phyloP scores from a whole-genome alignment of 1,140 invertebrate species.

The Cotesia vestalis region DNA sequence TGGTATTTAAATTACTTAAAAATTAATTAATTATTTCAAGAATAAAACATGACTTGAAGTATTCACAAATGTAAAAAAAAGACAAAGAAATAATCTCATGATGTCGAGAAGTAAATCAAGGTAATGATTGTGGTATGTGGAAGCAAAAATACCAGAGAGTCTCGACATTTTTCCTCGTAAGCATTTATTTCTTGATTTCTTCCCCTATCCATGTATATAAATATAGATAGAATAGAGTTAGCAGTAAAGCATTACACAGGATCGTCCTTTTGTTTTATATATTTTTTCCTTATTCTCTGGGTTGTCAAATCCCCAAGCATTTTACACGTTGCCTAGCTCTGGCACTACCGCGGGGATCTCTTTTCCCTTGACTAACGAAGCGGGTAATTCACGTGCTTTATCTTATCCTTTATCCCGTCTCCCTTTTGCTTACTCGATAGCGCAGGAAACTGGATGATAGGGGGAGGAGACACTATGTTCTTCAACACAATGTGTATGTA shows the following conservation, averaged over 20 bases:
- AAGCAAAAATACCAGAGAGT: constrained; percentile 29
- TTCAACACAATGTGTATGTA: not conserved
- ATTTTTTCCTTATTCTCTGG: not conserved
- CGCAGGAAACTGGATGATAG: not conserved
- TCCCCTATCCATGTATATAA: not conserved
- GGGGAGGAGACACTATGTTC: not conserved
- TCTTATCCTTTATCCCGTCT: constrained; percentile 8
- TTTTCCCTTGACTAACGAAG: constrained; percentile 24
- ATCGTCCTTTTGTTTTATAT: not conserved
- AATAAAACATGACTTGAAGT: no score
- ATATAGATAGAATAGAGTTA: no score
- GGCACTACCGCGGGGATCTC: not conserved
- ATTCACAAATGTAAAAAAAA: not conserved
- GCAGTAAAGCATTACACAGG: not conserved
- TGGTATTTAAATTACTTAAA: no score
- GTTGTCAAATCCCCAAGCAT: constrained; percentile 9
- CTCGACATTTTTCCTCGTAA: constrained; percentile 35
- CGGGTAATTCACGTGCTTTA: constrained; percentile 27
- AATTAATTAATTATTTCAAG: no score
- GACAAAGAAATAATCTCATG: constrained; percentile 10
- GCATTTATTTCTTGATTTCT: constrained; percentile 36
- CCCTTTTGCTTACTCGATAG: not conserved
- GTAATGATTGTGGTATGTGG: constrained; percentile 33
- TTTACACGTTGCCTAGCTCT: constrained; percentile 8
- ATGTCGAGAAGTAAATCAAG: constrained; percentile 29